These are phyloP conservation scores for Cliona cf. orientalis DNA, from an alignment of 37 sponge, comb jelly and placozoan species.

Conservation along the genomic window DNA sequence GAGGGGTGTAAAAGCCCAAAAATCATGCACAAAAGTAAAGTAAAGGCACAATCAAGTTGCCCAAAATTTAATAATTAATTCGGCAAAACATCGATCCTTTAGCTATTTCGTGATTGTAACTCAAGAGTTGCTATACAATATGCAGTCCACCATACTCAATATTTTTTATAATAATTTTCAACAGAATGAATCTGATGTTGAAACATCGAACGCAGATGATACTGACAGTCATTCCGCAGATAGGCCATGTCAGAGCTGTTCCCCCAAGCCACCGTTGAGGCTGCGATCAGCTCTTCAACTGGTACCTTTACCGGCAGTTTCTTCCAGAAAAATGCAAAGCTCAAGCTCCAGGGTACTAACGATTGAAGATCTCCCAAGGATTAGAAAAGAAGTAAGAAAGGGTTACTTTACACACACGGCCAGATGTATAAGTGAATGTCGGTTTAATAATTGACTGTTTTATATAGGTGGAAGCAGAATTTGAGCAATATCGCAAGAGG, in stretches of 20 bases:
- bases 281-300: not conserved
- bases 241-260: not conserved
- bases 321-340: not conserved
- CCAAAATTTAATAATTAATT: no score
- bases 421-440: not conserved
- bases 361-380: conserved; percentile 62
- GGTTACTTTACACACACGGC: not conserved
- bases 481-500: not conserved
- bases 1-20: no score
- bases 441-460: not conserved
- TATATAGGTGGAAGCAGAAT: not conserved
- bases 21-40: no score
- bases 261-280: not conserved
- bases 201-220: no score
- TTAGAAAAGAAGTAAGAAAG: conserved; percentile 37
- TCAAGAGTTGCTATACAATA: no score
- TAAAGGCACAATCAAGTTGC: no score
- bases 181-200: no score
- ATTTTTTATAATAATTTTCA: no score
- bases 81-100: no score
- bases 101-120: no score
- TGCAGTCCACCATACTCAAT: no score
- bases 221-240: no score
- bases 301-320: conserved; percentile 32
- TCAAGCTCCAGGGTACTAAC: conserved; percentile 40